A percentile compares a stretch with the other conserved stretches of the same genome.
Conservation (phyloP, 2,113 vertebrate species). For the Cranoglanis bouderius region DNA sequence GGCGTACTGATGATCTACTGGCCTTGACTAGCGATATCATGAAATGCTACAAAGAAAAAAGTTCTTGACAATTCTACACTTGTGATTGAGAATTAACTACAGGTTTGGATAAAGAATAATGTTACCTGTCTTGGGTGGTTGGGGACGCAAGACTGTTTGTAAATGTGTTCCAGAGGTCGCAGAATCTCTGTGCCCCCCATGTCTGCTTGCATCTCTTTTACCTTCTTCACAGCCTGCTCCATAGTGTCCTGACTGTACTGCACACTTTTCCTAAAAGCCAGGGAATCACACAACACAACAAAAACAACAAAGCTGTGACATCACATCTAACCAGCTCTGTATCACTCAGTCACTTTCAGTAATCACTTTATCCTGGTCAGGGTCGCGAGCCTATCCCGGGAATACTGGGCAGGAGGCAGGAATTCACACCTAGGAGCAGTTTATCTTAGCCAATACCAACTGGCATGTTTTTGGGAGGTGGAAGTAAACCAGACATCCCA, state of each 20-base stretch:
- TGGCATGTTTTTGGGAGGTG: background rate
- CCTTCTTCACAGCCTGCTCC: conserved; percentile 70
- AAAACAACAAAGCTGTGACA: background rate
- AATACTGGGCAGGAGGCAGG: background rate
- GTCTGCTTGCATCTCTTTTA: conserved; percentile 67
- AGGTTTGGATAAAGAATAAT: background rate
- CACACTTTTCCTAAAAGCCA: conserved; percentile 75
- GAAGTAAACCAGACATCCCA: too few species aligned
- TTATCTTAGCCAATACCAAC: background rate
- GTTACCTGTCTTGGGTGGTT: conserved; percentile 77
- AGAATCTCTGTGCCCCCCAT: conserved; percentile 83
- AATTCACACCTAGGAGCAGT: background rate
- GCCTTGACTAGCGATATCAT: background rate
- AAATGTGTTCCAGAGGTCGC: conserved; percentile 72
- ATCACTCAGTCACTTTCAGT: background rate
- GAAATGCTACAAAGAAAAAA: background rate
- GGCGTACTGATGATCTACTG: background rate
- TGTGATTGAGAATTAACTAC: background rate
- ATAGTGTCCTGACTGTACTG: conserved; percentile 77
- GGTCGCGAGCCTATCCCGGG: background rate
- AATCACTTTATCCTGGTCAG: background rate
- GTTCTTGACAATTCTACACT: too few species aligned
- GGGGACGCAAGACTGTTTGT: conserved; percentile 64
- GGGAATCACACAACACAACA: background rate
- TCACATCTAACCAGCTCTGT: background rate